Percentiles rank a stretch among this genome's conserved stretches.
These are phyloP conservation scores for Pammene aurita DNA, from an alignment of 2,888 invertebrate genomes.

Conservation along the genomic window DNA sequence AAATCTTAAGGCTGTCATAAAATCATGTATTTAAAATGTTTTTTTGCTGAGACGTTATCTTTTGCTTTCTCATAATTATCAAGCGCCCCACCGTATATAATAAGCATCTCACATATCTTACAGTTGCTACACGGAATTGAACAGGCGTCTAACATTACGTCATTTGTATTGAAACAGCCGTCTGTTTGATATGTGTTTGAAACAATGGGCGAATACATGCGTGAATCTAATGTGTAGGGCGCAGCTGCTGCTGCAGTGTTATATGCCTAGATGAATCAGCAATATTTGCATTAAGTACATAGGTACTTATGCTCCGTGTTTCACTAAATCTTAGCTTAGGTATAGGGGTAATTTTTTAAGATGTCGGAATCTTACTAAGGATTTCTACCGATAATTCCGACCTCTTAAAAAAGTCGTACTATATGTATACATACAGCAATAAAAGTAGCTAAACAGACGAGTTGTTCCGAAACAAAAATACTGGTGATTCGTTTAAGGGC, in stretches of 20 bases:
- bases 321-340: background rate
- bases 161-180: constrained; percentile 2
- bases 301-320: background rate
- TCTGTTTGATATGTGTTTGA: constrained; percentile 8
- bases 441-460: too few species aligned
- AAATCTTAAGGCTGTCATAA: too few species aligned
- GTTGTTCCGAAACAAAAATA: too few species aligned
- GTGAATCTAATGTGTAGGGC: background rate
- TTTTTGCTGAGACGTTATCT: too few species aligned
- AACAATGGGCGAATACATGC: constrained; percentile 10
- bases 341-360: too few species aligned
- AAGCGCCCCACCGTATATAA: background rate
- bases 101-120: background rate
- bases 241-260: constrained; percentile 5
- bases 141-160: constrained; percentile 17
- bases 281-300: background rate
- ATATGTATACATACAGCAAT: too few species aligned
- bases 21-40: too few species aligned
- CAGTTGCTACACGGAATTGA: constrained; percentile 5
- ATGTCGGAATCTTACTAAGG: too few species aligned
- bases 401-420: too few species aligned
- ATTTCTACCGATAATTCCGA: too few species aligned
- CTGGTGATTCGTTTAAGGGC: too few species aligned
- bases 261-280: constrained; percentile 9
- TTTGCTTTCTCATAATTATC: too few species aligned